phyloP scores from a whole-genome alignment of 2,113 vertebrate genomes.

The Pelusios castaneus region DNA sequence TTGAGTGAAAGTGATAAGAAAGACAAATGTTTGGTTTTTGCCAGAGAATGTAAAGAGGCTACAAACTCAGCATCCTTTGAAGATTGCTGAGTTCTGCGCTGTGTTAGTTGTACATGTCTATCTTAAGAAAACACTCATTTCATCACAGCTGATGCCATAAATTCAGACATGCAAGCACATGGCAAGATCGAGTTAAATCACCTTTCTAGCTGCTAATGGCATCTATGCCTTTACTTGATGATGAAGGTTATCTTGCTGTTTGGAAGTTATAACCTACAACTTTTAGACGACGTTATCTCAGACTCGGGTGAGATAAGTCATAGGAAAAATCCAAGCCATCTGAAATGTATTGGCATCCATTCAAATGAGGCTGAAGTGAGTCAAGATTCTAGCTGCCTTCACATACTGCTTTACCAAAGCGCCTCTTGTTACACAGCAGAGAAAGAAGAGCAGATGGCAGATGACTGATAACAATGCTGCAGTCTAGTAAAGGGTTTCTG shows the following conservation, averaged over 20 bases:
- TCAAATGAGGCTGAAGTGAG: not conserved
- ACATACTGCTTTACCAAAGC: not conserved
- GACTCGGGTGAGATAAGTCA: slow-evolving; percentile 62
- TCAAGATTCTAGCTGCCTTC: slow-evolving; percentile 14
- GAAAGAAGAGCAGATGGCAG: slow-evolving; percentile 56
- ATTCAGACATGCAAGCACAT: slow-evolving; percentile 66
- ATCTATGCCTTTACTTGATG: slow-evolving; percentile 63
- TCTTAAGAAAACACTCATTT: slow-evolving; percentile 75
- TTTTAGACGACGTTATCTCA: slow-evolving; percentile 60
- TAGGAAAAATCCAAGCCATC: slow-evolving; percentile 58
- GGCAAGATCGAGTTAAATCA: slow-evolving; percentile 69
- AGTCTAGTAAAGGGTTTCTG: not conserved
- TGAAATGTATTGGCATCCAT: slow-evolving; percentile 8
- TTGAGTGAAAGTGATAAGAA: slow-evolving; percentile 60
- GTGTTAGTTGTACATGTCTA: slow-evolving; percentile 63
- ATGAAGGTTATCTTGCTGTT: slow-evolving; percentile 72
- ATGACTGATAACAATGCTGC: slow-evolving; percentile 63
- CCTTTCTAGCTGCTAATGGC: slow-evolving; percentile 67
- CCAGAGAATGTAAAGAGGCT: slow-evolving; percentile 47
- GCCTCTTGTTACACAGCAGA: slow-evolving; percentile 28
- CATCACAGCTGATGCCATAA: slow-evolving; percentile 65
- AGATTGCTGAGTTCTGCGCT: slow-evolving; percentile 50
- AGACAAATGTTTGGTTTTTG: slow-evolving; percentile 65
- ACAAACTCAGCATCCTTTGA: slow-evolving; percentile 51
- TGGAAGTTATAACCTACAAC: slow-evolving; percentile 62